These are phyloP conservation scores for Cerastis rubricosa DNA, from an alignment of 2,888 invertebrate genomes.

Conservation along the genomic window DNA sequence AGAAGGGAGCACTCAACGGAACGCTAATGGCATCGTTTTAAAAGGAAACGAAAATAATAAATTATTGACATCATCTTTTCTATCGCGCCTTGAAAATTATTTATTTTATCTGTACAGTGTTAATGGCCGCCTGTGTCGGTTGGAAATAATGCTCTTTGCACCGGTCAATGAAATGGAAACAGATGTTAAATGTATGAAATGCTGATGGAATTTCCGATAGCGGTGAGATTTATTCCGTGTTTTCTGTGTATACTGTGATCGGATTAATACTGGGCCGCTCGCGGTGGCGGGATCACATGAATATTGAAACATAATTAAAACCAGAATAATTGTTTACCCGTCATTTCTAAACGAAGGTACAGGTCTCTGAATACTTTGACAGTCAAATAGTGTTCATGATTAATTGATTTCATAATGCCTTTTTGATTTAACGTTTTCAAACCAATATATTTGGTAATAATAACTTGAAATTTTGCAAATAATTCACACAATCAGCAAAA, in stretches of 20 bases:
- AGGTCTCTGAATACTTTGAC: not conserved
- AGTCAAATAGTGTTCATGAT: too few species aligned
- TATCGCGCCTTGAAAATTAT: slow-evolving; percentile 80
- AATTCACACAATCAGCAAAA: slow-evolving; percentile 22
- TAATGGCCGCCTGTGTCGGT: slow-evolving; percentile 65
- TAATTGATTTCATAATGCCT: not conserved
- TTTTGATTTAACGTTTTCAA: not conserved
- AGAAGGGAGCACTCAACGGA: slow-evolving; percentile 80
- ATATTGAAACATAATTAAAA: slow-evolving; percentile 14
- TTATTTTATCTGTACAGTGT: slow-evolving; percentile 77
- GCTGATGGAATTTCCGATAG: slow-evolving; percentile 74
- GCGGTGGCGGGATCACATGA: slow-evolving; percentile 6
- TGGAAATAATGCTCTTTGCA: slow-evolving; percentile 80
- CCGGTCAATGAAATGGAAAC: slow-evolving; percentile 81
- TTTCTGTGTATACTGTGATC: slow-evolving; percentile 53
- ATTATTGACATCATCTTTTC: slow-evolving; percentile 86
- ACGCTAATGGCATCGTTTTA: slow-evolving; percentile 86
- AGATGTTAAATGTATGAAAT: slow-evolving; percentile 79
- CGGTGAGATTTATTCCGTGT: slow-evolving; percentile 65
- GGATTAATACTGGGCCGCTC: slow-evolving; percentile 50
- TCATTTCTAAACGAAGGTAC: slow-evolving; percentile 5
- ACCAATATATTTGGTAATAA: not conserved
- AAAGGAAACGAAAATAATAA: slow-evolving; percentile 88
- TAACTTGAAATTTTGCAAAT: slow-evolving; percentile 19
- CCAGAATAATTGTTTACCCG: not conserved